Evolutionary conservation across 2,888 invertebrate species (phyloP), one percentile per base, ranked within the genome.

Genomic region (Hypomecis punctinalis): DNA sequence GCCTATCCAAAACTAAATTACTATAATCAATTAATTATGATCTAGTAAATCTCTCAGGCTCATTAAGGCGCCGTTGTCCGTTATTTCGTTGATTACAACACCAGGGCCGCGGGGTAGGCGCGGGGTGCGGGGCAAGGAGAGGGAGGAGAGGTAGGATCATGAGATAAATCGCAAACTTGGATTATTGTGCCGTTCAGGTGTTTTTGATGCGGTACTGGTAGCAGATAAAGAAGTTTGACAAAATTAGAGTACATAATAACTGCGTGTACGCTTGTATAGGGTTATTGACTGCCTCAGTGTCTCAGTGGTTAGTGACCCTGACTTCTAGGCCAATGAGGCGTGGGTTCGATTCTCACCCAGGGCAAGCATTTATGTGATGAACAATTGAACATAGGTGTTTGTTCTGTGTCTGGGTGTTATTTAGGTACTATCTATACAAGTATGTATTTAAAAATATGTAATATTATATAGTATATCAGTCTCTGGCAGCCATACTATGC

Each of bases 141-240:
- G 69, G 71, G 75, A 55, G 57, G 57, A 65, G 47, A 42, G 33
- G n/a, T 39, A 6, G 58, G 60, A 40, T 51, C 23, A 57, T 47
- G 62, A 70, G 68, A 70, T 74, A 72, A 74, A 72, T 74, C 70
- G 67, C 60, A 54, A 69, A 74, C 70, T 74, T 74, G 67, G 74
- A 69, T 74, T 74, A 74, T 65, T 68, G 68, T 67, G 52, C 69
- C 68, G 81, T 83, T 84, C 87, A 87, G 89, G 88, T 88, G 84
- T 81, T 83, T 85, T 83, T 80, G 82, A 83, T 81, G 77, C 73
- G 69, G 86, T 85, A 88, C 68, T 64, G 88, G 71, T 61, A 59
- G 84, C 84, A 88, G 8, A 23, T 3, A 23, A 40, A 10, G 52
- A n/a, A 51, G 10, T 1, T 40, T 52, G 5, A 42, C 40, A 10